These are phyloP conservation scores for Vesta saturnalis DNA, from an alignment of 2,888 invertebrate genomes.

Conservation along the genomic window DNA sequence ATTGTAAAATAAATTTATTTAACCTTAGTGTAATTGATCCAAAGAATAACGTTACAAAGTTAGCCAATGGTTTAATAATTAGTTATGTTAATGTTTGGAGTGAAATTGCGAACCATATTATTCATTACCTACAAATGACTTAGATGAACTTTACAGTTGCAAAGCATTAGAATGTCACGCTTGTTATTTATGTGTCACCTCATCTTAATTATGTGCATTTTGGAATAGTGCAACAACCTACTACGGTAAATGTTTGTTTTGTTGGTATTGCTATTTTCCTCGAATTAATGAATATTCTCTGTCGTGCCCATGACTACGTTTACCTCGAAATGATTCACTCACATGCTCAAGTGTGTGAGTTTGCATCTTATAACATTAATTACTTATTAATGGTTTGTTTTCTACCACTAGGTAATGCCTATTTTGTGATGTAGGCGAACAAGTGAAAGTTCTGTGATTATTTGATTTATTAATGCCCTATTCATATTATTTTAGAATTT, in stretches of 20 bases:
- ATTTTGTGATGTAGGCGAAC: no score
- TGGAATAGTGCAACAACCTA: slow-evolving; percentile 30
- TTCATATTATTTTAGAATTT: no score
- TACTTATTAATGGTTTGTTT: no score
- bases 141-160: slow-evolving; percentile 26
- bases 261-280: slow-evolving; percentile 34
- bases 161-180: slow-evolving; percentile 28
- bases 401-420: no score
- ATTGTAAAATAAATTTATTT: no score
- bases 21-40: no score
- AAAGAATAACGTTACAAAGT: no score
- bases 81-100: background rate
- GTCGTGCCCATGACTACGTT: slow-evolving; percentile 36
- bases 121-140: slow-evolving; percentile 32
- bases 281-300: slow-evolving; percentile 40
- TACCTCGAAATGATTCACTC: slow-evolving; percentile 11
- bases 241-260: slow-evolving; percentile 38
- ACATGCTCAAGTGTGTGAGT: background rate
- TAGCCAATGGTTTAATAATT: no score
- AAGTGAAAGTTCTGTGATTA: no score
- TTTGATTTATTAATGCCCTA: no score
- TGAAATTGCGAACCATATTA: slow-evolving; percentile 24
- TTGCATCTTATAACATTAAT: no score
- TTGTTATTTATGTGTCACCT: slow-evolving; percentile 34
- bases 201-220: slow-evolving; percentile 38